These are phyloP conservation scores for Drosophila prolongata DNA, from an alignment of 2,888 invertebrate species.

Conservation along the genomic window DNA sequence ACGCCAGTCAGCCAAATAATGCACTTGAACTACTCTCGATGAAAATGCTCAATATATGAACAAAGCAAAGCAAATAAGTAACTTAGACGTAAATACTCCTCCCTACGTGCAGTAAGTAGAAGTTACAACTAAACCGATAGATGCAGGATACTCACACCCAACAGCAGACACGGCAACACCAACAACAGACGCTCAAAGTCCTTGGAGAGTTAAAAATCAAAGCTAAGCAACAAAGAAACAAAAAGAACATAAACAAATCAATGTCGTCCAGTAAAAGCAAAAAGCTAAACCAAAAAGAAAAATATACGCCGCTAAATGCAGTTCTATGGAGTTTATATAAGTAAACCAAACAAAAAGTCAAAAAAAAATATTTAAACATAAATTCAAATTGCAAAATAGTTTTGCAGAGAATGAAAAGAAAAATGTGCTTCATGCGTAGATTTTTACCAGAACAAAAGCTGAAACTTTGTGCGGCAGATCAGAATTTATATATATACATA, in stretches of 20 bases:
- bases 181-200: constrained; percentile 65
- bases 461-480: constrained; percentile 75
- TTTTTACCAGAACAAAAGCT: constrained; percentile 73
- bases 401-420: constrained; percentile 47
- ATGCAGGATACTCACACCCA: constrained; percentile 63
- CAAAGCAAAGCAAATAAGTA: constrained; percentile 50
- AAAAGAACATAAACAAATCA: constrained; percentile 75
- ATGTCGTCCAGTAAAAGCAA: constrained; percentile 81
- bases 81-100: constrained; percentile 69
- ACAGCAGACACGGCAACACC: constrained; percentile 22
- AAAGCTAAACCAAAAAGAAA: constrained; percentile 62
- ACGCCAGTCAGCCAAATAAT: constrained; percentile 75
- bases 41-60: constrained; percentile 75
- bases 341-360: constrained; percentile 42
- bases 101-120: constrained; percentile 69
- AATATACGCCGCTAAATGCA: constrained; percentile 55
- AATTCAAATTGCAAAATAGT: constrained; percentile 71
- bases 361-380: constrained; percentile 35
- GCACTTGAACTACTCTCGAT: constrained; percentile 74
- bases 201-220: constrained; percentile 74
- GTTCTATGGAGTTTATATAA: constrained; percentile 52
- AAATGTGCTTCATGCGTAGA: constrained; percentile 75
- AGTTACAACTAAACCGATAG: constrained; percentile 61
- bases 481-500: constrained; percentile 75
- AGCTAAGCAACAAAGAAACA: constrained; percentile 62